Evolutionary conservation across 2,797 vertebrate genomes (phyloP).

Genomic region (Cirrhinus molitorella): DNA sequence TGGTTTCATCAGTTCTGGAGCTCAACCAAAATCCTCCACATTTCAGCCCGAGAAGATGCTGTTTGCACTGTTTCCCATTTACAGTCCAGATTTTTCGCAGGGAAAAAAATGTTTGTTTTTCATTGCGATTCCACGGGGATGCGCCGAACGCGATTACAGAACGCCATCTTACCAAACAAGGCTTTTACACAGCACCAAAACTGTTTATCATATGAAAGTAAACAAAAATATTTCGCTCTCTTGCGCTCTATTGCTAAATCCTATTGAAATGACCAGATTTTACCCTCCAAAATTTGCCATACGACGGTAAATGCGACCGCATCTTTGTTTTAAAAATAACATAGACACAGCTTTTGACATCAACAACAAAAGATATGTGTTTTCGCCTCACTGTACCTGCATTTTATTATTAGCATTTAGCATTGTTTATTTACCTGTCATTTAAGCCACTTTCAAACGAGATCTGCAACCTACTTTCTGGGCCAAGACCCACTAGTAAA

Average conservation of each 20-base stretch:
- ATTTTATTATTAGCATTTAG: constrained; percentile 11
- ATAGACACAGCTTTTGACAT: too few species aligned
- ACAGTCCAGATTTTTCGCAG: constrained; percentile 36
- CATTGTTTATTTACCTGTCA: not conserved
- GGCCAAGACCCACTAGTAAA: not conserved
- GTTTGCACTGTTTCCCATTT: constrained; percentile 50
- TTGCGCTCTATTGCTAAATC: too few species aligned
- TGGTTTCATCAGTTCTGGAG: constrained; percentile 60
- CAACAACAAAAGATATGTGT: not conserved
- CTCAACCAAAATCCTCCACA: constrained; percentile 66
- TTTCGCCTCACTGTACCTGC: not conserved
- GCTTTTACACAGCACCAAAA: constrained; percentile 21
- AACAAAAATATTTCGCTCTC: too few species aligned
- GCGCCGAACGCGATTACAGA: not conserved
- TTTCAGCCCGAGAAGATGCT: constrained; percentile 46
- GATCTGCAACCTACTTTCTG: not conserved
- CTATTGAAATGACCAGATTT: not conserved
- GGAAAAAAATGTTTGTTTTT: constrained; percentile 39
- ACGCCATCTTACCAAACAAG: constrained; percentile 41
- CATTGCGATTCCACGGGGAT: constrained; percentile 32
- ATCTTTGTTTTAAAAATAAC: not conserved
- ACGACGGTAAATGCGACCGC: not conserved
- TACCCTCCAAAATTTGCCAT: not conserved
- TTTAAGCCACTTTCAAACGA: not conserved
- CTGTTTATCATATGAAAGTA: not conserved